These are phyloP conservation scores for Lumbricus terrestris DNA, from an alignment of 2,888 invertebrate species.

Conservation along the genomic window DNA sequence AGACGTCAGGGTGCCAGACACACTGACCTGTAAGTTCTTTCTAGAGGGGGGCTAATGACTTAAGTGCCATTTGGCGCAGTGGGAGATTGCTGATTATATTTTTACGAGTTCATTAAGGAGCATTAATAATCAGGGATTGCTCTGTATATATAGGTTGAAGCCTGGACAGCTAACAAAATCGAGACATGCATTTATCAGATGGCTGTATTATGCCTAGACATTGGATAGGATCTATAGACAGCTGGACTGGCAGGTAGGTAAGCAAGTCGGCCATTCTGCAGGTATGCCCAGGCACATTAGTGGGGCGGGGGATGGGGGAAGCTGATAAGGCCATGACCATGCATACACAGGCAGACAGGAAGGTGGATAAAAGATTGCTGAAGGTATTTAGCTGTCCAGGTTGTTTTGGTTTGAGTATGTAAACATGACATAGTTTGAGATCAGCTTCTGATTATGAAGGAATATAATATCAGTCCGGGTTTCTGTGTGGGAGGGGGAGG, in stretches of 20 bases:
- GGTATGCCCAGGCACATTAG: neutral
- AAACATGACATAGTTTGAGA: slow-evolving; percentile 3
- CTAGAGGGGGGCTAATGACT: neutral
- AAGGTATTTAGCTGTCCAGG: neutral
- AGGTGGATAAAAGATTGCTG: neutral
- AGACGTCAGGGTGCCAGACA: neutral
- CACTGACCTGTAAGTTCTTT: neutral
- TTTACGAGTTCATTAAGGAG: neutral
- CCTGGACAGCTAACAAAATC: neutral
- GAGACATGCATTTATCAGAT: neutral
- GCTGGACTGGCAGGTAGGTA: neutral
- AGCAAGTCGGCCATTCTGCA: neutral
- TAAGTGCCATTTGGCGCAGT: neutral
- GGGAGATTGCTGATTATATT: neutral
- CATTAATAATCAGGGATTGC: neutral
- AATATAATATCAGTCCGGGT: neutral
- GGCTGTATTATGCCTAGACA: neutral
- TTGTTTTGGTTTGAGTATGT: neutral
- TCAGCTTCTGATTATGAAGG: neutral
- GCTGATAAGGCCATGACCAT: neutral
- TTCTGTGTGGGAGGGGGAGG: neutral
- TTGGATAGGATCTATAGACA: neutral
- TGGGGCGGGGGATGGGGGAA: neutral
- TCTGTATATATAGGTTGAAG: neutral
- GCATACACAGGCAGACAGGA: neutral